Conservation (phyloP, 2,113 vertebrate species). For the Poecilia latipinna region DNA sequence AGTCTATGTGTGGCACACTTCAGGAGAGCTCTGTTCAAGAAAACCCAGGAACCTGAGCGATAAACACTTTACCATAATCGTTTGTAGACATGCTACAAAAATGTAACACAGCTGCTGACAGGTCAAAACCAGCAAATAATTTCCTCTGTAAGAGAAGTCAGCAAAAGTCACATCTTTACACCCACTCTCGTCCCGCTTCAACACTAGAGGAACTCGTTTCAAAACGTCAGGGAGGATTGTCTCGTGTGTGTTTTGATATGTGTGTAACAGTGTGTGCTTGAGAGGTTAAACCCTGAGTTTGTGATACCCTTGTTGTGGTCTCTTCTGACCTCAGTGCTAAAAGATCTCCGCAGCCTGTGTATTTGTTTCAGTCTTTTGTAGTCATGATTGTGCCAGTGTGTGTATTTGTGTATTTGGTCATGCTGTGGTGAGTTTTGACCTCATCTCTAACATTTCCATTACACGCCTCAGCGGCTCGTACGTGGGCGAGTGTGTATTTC, state of each 20-base stretch:
- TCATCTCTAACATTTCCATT: conserved; percentile 53
- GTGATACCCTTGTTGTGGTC: conserved; percentile 48
- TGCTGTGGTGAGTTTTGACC: conserved; percentile 62
- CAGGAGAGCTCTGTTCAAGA: not conserved
- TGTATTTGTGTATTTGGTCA: conserved; percentile 32
- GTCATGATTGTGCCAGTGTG: conserved; percentile 8
- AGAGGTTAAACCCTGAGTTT: conserved; percentile 28
- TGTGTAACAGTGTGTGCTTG: conserved; percentile 21
- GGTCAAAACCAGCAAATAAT: conserved; percentile 28
- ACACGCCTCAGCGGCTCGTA: conserved; percentile 26
- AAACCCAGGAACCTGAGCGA: not conserved
- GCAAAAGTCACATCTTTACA: conserved; percentile 48
- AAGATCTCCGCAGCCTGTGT: conserved; percentile 22
- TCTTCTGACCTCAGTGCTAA: conserved; percentile 38
- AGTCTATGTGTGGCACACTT: not conserved
- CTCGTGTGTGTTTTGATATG: not conserved
- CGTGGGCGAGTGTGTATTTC: conserved; percentile 53
- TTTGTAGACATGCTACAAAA: not conserved
- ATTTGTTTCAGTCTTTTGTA: conserved; percentile 28
- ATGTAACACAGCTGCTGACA: conserved; percentile 21
- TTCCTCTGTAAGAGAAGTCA: conserved; percentile 24
- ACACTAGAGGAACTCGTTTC: conserved; percentile 5
- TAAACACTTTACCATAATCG: not conserved
- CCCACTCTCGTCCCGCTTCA: conserved; percentile 55
- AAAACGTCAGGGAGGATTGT: conserved; percentile 14